phyloP scores from a whole-genome alignment of 2,888 invertebrate genomes.

The Rhingia rostrata region DNA sequence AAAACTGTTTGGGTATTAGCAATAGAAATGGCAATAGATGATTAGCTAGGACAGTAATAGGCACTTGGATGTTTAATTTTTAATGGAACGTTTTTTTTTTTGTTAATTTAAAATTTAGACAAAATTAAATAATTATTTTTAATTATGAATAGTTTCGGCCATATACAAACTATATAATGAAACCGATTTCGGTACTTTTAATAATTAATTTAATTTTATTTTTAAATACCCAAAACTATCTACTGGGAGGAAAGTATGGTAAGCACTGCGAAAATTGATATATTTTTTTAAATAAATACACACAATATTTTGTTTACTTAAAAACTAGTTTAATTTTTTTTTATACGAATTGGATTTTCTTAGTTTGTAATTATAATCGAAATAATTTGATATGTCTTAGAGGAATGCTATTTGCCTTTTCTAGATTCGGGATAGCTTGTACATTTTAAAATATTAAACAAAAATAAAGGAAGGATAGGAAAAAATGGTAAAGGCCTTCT shows the following conservation, averaged over 20 bases:
- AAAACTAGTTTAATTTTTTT: constrained; percentile 15
- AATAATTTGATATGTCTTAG: constrained; percentile 48
- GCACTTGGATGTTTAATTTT: constrained; percentile 64
- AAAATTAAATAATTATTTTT: constrained; percentile 27
- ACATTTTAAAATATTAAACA: too few relatives aligned
- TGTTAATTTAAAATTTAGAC: background rate
- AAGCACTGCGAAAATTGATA: constrained; percentile 2
- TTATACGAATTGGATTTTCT: background rate
- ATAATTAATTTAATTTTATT: constrained; percentile 35
- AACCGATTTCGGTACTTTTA: constrained; percentile 43
- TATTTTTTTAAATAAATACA: background rate
- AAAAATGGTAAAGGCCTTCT: too few relatives aligned
- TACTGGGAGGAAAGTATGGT: constrained; percentile 14
- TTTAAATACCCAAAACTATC: constrained; percentile 32
- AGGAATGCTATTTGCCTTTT: background rate
- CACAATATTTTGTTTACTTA: constrained; percentile 13
- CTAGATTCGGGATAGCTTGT: too few relatives aligned
- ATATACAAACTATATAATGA: constrained; percentile 56
- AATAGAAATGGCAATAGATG: constrained; percentile 39
- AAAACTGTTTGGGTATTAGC: background rate
- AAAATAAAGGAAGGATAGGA: too few relatives aligned
- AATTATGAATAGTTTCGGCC: constrained; percentile 35
- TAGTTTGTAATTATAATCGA: constrained; percentile 2
- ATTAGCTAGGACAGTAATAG: constrained; percentile 68
- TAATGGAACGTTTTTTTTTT: constrained; percentile 8